These are phyloP conservation scores for Thereva unica DNA, from an alignment of 2,888 invertebrate genomes.

Conservation along the genomic window DNA sequence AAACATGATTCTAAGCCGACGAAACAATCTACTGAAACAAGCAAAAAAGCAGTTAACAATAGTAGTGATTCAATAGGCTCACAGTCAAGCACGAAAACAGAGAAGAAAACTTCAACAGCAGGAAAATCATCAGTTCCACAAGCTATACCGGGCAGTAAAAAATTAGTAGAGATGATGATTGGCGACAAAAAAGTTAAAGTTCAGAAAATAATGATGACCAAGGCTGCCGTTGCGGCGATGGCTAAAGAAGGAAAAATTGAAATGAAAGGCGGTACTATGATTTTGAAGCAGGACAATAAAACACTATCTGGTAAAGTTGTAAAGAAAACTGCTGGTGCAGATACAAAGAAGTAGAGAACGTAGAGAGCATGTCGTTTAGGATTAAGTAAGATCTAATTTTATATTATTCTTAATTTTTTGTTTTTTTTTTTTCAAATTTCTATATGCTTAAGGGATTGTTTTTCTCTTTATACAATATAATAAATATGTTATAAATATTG, in stretches of 20 bases:
- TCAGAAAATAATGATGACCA: slow-evolving; percentile 69
- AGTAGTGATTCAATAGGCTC: no score
- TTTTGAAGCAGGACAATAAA: slow-evolving; percentile 44
- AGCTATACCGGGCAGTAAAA: slow-evolving; percentile 28
- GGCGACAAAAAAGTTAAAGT: slow-evolving; percentile 68
- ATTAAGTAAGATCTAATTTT: no score
- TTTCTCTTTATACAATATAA: no score
- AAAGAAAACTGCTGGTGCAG: slow-evolving; percentile 3
- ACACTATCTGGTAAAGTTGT: slow-evolving; percentile 24
- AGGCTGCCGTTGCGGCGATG: slow-evolving; percentile 69
- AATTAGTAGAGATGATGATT: slow-evolving; percentile 60
- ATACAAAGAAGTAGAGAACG: slow-evolving; percentile 1
- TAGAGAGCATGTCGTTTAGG: no score
- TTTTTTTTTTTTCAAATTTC: no score
- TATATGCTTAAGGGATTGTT: no score
- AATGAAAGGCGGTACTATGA: slow-evolving; percentile 60
- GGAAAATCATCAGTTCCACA: background rate
- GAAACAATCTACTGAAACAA: background rate
- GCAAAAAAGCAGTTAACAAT: slow-evolving; percentile 1
- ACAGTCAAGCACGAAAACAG: background rate
- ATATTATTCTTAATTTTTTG: no score
- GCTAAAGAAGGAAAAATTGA: slow-evolving; percentile 68
- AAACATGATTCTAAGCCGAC: background rate
- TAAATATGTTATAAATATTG: no score
- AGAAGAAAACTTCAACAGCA: background rate